Evolutionary conservation across 2,888 invertebrate species (phyloP).

Genomic region (Sialis fuliginosa): DNA sequence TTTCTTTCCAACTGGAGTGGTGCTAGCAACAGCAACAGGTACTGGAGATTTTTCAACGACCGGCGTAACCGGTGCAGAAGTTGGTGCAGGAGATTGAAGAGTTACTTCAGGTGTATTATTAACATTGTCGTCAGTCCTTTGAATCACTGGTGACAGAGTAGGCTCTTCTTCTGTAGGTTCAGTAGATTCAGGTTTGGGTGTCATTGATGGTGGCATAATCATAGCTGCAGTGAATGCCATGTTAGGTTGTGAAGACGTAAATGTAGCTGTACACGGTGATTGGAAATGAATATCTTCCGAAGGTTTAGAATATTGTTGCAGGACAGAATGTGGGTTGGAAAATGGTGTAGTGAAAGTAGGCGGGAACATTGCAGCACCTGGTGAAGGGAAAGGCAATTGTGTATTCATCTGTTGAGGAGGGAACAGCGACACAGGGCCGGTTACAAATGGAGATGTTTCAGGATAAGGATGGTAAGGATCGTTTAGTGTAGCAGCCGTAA

Average conservation of each 20-base stretch:
- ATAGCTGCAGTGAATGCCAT: slow-evolving; percentile 66
- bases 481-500: slow-evolving; percentile 34
- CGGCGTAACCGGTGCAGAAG: slow-evolving; percentile 24
- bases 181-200: slow-evolving; percentile 14
- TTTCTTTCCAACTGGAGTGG: slow-evolving; percentile 31
- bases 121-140: slow-evolving; percentile 7
- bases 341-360: slow-evolving; percentile 40
- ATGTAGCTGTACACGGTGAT: slow-evolving; percentile 52
- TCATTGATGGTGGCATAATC: slow-evolving; percentile 48
- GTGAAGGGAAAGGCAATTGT: slow-evolving; percentile 47
- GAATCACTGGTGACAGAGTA: slow-evolving; percentile 6
- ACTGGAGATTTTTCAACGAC: slow-evolving; percentile 22
- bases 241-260: slow-evolving; percentile 67
- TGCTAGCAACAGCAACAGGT: slow-evolving; percentile 25
- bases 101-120: slow-evolving; percentile 2
- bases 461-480: slow-evolving; percentile 39
- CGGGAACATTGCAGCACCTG: slow-evolving; percentile 44
- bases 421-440: slow-evolving; percentile 40
- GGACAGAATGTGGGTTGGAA: slow-evolving; percentile 30
- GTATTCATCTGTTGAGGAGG: slow-evolving; percentile 37
- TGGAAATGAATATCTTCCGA: slow-evolving; percentile 32
- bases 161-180: slow-evolving; percentile 13
- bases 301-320: slow-evolving; percentile 36
- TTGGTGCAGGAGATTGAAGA: slow-evolving; percentile 12
- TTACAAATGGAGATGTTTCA: slow-evolving; percentile 38